Base-by-base conservation (phyloP, 2,113 vertebrate species). In the Sapayoa aenigma region DNA sequence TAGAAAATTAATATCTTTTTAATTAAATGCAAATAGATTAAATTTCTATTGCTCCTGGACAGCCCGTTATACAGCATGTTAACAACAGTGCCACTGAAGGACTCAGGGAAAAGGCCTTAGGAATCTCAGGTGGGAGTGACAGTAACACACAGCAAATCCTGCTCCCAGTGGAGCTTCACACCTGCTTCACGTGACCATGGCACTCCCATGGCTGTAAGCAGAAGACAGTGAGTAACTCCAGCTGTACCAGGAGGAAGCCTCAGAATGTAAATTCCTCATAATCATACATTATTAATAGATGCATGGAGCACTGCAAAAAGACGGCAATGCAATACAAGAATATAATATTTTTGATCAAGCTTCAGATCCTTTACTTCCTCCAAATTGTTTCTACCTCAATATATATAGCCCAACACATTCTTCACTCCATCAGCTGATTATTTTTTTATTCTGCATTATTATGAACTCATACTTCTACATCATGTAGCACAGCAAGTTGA, bases 171-270 rank as follows among this genome's bases (percentile, higher is more conserved):
- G 23, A 82, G 69, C 27, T 25, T 22, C 37, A 5, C 37, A 11
- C 1, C 20, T 25, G 58, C 50, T 28, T 30, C 4, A 4, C 0
- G 1, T 4, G 42, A 68, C 22, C 53, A 21, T 2, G 21, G 71
- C 52, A 30, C 25, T 65, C 14, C 49, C 33, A 4, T 0, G 0
- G 20, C 21, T 7, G 10, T 2, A 35, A 83, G 65, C 16, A 77
- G 31, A 44, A 17, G 50, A n/a, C 42, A 53, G n/a, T 13, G 25
- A 52, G 42, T 9, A 92, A 23, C 39, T 62, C 30, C 62, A 71
- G 52, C 31, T 71, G 9, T 3, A 47, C 56, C 60, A 41, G n/a
- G 15, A 79, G 46, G 28, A 71, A 91, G 46, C 5, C 35, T 58
- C 69, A 68, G 31, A 87, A 42, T 6, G 6, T 9, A 28, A 79